These are phyloP conservation scores for Phorcus lineatus DNA, from an alignment of 2,888 invertebrate species.

Conservation along the genomic window DNA sequence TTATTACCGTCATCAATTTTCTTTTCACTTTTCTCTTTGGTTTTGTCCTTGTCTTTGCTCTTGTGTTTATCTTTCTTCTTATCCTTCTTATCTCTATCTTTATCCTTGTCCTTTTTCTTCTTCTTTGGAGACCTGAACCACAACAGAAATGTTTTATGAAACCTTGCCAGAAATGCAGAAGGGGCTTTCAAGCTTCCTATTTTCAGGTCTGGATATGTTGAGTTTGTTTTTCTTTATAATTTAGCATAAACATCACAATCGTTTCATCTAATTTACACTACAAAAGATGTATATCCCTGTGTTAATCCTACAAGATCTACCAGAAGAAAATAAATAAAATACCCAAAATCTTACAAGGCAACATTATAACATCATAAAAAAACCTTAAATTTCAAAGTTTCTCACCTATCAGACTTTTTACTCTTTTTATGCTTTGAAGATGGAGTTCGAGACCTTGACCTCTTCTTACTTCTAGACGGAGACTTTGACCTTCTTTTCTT, in stretches of 20 bases:
- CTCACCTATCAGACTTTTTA: conserved; percentile 40
- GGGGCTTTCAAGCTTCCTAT: neutral
- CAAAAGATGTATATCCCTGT: no score
- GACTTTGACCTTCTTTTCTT: conserved; percentile 46
- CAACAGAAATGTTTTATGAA: no score
- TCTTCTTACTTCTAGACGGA: conserved; percentile 43
- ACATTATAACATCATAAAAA: neutral
- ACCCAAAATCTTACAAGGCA: neutral
- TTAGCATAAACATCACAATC: no score
- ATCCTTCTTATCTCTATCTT: conserved; percentile 25
- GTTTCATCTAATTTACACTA: no score
- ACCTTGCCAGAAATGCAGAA: neutral
- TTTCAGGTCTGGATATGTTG: neutral
- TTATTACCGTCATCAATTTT: neutral
- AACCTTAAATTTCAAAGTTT: conserved; percentile 23
- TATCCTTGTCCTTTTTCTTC: conserved; percentile 30
- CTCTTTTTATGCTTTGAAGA: conserved; percentile 40
- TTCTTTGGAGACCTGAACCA: conserved; percentile 34
- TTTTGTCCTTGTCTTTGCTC: conserved; percentile 25
- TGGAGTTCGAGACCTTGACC: conserved; percentile 55
- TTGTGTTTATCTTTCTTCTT: conserved; percentile 36
- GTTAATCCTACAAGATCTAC: no score
- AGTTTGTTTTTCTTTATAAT: neutral
- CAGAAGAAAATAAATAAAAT: neutral
- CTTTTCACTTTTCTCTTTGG: neutral